These are phyloP conservation scores for Potorous gilbertii DNA, from an alignment of 2,797 vertebrate genomes.

Conservation along the genomic window DNA sequence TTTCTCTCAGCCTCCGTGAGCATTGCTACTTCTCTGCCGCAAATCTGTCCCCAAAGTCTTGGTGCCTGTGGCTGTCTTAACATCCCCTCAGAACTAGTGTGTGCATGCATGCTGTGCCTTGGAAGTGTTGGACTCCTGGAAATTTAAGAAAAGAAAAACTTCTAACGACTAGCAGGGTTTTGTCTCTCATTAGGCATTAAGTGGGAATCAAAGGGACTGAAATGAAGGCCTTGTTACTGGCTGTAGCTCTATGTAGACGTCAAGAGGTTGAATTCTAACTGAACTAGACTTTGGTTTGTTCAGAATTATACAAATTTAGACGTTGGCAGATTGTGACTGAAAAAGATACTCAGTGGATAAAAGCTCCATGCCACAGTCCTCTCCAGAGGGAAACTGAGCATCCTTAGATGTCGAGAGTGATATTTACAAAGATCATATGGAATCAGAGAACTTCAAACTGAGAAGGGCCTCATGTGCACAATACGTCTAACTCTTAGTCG, in stretches of 20 bases:
- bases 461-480: neutral
- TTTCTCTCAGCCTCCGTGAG: neutral
- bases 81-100: neutral
- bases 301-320: neutral
- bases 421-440: neutral
- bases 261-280: neutral
- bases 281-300: neutral
- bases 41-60: neutral
- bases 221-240: neutral
- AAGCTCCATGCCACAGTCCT: neutral
- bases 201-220: neutral
- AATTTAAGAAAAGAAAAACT: neutral
- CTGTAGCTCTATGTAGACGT: neutral
- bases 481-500: neutral
- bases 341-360: neutral
- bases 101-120: neutral
- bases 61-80: neutral
- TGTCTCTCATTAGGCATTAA: neutral
- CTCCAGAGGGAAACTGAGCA: neutral
- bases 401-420: neutral
- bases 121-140: neutral
- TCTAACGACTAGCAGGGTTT: neutral
- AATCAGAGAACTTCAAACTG: neutral
- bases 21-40: neutral
- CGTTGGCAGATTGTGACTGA: neutral